Base-by-base conservation (phyloP, 2,113 vertebrate species). In the Xenopus laevis region DNA sequence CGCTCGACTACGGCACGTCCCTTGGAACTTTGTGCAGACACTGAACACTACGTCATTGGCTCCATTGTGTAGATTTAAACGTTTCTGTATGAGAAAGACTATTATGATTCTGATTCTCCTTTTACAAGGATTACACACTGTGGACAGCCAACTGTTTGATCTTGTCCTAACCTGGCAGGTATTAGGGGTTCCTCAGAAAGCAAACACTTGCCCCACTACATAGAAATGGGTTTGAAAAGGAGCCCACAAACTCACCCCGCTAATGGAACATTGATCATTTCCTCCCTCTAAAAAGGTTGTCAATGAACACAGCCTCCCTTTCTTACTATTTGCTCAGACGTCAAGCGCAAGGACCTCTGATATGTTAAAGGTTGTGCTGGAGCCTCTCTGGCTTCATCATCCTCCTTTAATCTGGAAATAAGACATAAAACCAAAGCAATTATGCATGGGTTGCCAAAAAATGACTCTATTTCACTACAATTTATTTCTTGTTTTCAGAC, bases 1-100 rank as follows among this genome's bases (percentile, higher is more conserved):
- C 72, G 91, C 95, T 84, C 94, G 93, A 47, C 95, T 98, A 81
- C 93, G 92, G 74, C 96, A 98, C 0, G 96, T 98, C 67, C 95
- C 96, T 85, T 98, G 96, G 82, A 98, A 98, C 73, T 94, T 96
- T 30, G 96, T 98, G 0, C 95, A 98, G 81, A 98, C 94, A 0
- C 96, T 98, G 87, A 98, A 98, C 21, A 92, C 87, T 72, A 95
- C 95, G 7, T 92, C 87, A 0, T 98, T 98, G 75, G 93, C 91
- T 13, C 96, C 97, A 15, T 96, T 92, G 2, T 87, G 88, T 75
- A 99, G 87, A 60, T 97, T 95, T 65, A 98, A 81, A 50, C 58
- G 81, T 72, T 84, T 86, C 96, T 99, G 80, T n/a, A 17, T 30
- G 17, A 16, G 6, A 13, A 27, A 70, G 16, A 55, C 15, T 44